Evolutionary conservation across 2,888 invertebrate species (phyloP), one percentile per base, ranked within the genome.

Genomic region (Diadegma fenestrale): DNA sequence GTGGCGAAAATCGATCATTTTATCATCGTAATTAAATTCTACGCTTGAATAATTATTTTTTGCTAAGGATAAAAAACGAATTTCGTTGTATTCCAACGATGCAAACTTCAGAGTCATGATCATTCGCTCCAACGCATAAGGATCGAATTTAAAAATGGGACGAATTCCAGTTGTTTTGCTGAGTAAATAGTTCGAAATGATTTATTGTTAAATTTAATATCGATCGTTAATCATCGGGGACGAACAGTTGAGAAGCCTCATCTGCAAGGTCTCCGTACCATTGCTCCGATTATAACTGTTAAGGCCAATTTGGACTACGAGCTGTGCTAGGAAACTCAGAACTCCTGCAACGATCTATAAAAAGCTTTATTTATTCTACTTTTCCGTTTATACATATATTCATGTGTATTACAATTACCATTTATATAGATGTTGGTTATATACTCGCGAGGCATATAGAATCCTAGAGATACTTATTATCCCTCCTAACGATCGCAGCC

Each of bases 261-360:
- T 37, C 79, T 79, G 77, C 82, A 83, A 82, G 81, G 85, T 81
- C 33, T 33, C 68, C 45, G 30, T 80, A 75, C 33, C 68, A 69
- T 63, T 58, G 80, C 64, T 80, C 68, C 54, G 78, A 77, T 87
- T 87, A 84, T 88, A 88, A 88, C 87, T 80, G 87, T 58, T 87
- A 85, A 83, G 85, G 71, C 82, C 81, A 85, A 85, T 82, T 86
- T 84, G 83, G 61, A 85, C 72, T 72, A 80, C 83, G 69, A 80
- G 80, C 69, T 26, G 26, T 68, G 73, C 48, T 58, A 64, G 37
- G 51, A 76, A 26, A 64, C 51, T 71, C 68, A 69, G 69, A 48
- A 71, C 84, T 43, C 71, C 69, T 51, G 76, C 82, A 78, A 75
- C 75, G 66, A 45, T 80, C 54, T 68, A n/a, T n/a, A n/a, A 19